Evolutionary conservation across 2,797 vertebrate species (phyloP).

Genomic region (Myotis daubentonii): DNA sequence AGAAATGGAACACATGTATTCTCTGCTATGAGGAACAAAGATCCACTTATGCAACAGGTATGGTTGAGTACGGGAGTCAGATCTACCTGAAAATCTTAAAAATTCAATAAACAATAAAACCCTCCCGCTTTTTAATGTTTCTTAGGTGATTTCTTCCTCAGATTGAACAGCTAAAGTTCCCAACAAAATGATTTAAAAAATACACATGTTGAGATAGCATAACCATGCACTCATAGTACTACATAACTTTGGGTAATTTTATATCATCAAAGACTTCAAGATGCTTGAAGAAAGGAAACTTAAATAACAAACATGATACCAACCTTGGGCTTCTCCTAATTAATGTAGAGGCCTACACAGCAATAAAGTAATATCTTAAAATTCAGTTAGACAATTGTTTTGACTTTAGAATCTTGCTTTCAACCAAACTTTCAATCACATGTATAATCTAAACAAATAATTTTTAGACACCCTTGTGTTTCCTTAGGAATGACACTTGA

Average conservation of each 20-base stretch:
- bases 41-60: background rate
- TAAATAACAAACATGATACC: background rate
- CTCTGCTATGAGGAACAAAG: background rate
- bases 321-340: background rate
- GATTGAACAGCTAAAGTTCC: background rate
- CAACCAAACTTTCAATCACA: background rate
- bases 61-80: background rate
- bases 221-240: background rate
- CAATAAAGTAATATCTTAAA: background rate
- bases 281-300: background rate
- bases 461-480: background rate
- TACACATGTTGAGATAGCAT: background rate
- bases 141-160: background rate
- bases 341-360: background rate
- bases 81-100: background rate
- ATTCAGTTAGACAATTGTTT: background rate
- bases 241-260: background rate
- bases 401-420: background rate
- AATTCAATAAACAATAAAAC: background rate
- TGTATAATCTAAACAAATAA: background rate
- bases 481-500: background rate
- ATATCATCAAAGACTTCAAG: background rate
- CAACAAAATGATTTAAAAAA: background rate
- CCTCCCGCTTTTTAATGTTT: background rate
- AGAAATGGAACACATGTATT: background rate